Percentiles rank a stretch among this genome's conserved stretches.
phyloP scores from a whole-genome alignment of 2,113 vertebrate genomes.

The Erythrocercus mccallii region DNA sequence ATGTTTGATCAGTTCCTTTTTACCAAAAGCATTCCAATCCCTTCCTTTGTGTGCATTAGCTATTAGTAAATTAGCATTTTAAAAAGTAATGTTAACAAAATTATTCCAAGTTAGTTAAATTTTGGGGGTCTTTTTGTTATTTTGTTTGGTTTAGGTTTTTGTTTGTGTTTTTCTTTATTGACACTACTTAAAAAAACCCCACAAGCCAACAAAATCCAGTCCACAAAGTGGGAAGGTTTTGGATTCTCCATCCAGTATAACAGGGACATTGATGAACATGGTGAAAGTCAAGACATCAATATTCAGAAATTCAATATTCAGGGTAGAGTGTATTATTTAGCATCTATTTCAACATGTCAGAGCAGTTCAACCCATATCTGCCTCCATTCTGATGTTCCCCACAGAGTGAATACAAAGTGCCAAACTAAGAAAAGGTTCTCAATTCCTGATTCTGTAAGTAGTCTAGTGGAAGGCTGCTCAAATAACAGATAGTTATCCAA shows the following conservation, averaged over 20 bases:
- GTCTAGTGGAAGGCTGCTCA: not conserved
- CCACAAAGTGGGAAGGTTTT: not conserved
- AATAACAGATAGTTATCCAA: not conserved
- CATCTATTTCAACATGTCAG: not conserved
- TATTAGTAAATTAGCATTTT: not conserved
- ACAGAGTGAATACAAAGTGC: not conserved
- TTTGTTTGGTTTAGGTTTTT: not conserved
- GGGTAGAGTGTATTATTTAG: not conserved
- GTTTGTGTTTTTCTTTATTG: not conserved
- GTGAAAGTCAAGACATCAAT: not conserved
- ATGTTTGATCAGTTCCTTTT: not conserved
- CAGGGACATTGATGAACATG: not conserved
- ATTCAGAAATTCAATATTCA: not conserved
- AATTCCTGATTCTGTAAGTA: not conserved
- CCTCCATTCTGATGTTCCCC: not conserved
- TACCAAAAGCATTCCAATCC: not conserved
- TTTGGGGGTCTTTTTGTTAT: not conserved
- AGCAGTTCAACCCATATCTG: not conserved
- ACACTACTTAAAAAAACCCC: not conserved
- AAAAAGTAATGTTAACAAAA: not conserved
- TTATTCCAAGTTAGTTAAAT: not conserved
- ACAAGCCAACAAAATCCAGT: not conserved
- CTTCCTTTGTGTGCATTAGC: not conserved
- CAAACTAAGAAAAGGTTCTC: not conserved
- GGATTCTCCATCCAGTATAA: not conserved